These are phyloP conservation scores for Dendrolimus pini DNA, from an alignment of 2,888 invertebrate genomes.

Conservation along the genomic window DNA sequence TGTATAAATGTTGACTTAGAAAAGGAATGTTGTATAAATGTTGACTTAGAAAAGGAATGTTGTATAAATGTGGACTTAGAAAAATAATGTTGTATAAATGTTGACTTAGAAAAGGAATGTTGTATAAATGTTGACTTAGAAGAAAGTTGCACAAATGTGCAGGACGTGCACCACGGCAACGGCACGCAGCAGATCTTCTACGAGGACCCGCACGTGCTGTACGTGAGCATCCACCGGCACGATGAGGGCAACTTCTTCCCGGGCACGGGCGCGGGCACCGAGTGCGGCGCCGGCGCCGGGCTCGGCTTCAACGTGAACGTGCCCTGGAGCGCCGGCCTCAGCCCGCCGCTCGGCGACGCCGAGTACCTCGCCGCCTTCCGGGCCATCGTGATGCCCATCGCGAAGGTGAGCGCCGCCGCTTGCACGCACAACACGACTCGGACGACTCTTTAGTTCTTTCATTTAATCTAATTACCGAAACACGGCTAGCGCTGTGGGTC, in stretches of 20 bases:
- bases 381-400: conserved; percentile 96
- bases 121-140: no score
- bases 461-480: no score
- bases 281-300: conserved; percentile 93
- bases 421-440: neutral
- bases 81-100: no score
- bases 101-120: no score
- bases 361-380: conserved; percentile 98
- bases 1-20: no score
- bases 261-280: conserved; percentile 97
- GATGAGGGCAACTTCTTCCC: conserved; percentile 99
- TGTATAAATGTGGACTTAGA: no score
- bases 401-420: conserved; percentile 68
- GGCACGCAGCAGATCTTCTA: conserved; percentile 99
- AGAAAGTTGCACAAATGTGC: neutral
- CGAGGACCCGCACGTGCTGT: conserved; percentile 94
- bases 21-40: no score
- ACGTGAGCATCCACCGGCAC: conserved; percentile 98
- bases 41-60: no score
- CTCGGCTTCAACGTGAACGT: conserved; percentile 97
- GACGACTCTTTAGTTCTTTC: no score
- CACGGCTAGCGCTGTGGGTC: no score
- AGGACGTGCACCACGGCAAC: conserved; percentile 99
- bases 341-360: conserved; percentile 96
- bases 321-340: conserved; percentile 94